Conservation (phyloP, 2,113 vertebrate species). For the Alces alces region DNA sequence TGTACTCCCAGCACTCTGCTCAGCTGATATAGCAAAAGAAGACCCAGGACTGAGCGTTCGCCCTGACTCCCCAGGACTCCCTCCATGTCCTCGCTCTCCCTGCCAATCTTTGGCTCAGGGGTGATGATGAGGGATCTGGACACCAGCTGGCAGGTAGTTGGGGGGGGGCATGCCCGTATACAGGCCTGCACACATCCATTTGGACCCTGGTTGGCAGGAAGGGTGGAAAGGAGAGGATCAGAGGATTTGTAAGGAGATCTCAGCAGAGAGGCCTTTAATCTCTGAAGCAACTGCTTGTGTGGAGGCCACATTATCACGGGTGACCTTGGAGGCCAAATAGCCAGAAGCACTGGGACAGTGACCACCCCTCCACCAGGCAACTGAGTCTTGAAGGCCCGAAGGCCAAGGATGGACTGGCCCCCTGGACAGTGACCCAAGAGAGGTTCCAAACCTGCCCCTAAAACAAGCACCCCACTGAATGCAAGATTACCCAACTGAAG, state of each 20-base stretch:
- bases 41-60: background rate
- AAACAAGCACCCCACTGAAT: background rate
- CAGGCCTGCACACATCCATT: background rate
- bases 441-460: background rate
- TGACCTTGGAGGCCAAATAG: background rate
- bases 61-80: background rate
- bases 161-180: rapidly evolving
- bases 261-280: slow-evolving; percentile 44
- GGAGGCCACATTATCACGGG: background rate
- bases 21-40: background rate
- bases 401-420: background rate
- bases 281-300: background rate
- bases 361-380: background rate
- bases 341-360: background rate
- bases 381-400: background rate
- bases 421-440: background rate
- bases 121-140: background rate
- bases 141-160: background rate
- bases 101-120: background rate
- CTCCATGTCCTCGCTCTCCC: background rate
- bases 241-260: slow-evolving; percentile 51
- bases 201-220: slow-evolving; percentile 25
- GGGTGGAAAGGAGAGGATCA: slow-evolving; percentile 5
- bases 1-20: background rate
- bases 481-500: background rate